A percentile compares a stretch with the other conserved stretches of the same genome.
These are phyloP conservation scores for Andrena praecox DNA, from an alignment of 2,888 invertebrate genomes.

Conservation along the genomic window DNA sequence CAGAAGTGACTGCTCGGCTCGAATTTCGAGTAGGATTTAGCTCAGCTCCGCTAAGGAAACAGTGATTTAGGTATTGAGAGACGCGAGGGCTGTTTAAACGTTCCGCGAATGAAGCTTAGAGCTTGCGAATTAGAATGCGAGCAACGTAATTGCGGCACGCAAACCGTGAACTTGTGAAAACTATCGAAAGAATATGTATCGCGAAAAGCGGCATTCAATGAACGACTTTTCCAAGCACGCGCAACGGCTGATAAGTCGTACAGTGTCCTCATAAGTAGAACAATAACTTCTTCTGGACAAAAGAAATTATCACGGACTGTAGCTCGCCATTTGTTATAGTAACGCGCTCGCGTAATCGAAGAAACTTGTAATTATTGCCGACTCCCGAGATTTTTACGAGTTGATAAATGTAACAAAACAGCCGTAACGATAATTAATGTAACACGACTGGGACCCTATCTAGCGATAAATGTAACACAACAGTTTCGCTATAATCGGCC, in stretches of 20 bases:
- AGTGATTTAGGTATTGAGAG: no score
- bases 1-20: no score
- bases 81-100: background rate
- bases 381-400: background rate
- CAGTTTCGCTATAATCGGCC: background rate
- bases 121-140: no score
- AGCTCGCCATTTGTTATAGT: background rate
- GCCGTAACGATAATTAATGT: no score
- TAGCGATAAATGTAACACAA: no score
- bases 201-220: background rate
- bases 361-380: conserved; percentile 3
- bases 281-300: background rate
- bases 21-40: no score
- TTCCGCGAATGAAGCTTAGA: background rate
- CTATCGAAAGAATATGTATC: background rate
- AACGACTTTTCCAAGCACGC: background rate
- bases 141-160: background rate
- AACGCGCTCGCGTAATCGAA: background rate
- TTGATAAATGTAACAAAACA: conserved; percentile 6
- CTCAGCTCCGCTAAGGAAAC: no score
- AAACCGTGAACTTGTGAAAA: conserved; percentile 7
- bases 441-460: no score
- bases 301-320: background rate
- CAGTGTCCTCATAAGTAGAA: background rate
- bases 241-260: background rate